Evolutionary conservation across 2,888 invertebrate species (phyloP), one percentile per base, ranked within the genome.

Genomic region (Sminthurides aquaticus): DNA sequence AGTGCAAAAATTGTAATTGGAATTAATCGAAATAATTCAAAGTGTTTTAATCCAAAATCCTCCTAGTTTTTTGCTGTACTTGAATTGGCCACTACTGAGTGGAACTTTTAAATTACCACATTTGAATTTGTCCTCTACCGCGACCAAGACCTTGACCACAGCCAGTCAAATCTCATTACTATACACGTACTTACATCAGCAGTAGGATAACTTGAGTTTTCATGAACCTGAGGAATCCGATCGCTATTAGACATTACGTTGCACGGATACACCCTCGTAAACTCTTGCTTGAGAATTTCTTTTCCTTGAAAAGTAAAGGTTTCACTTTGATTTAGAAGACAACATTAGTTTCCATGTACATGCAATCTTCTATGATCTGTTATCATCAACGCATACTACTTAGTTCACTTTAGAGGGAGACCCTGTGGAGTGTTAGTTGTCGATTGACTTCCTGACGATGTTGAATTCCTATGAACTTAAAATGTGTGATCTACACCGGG

Each of bases 181-280:
- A n/a, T n/a, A n/a, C n/a, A 43, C 18, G 18, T 43, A 69, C 85
- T 82, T 70, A 90, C 89, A 77, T 93, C 92, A 75, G 87, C 85
- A 25, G 92, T 86, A 20, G 84, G 82, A 48, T 90, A 84, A 11
- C 82, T 80, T 64, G 91, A 90, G 34, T 89, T 90, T 62, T 85
- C 84, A 15, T 82, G 82, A 74, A 94, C 84, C 27, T 84, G 82
- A 0, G 94, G 92, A 26, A 91, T 83, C 55, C 86, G 85, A 77
- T 93, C 92, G 74, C 89, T 90, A 75, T 87, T 87, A 28, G 88
- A 88, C 75, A 89, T 88, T 0, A 91, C 89, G 80, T 91, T 91
- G 94, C 95, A 96, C 48, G 91, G 88, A 87, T 96, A 90, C 49
- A 96, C 84, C 73, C 85, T 86, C 0, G 97, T 98, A 78, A 88